Evolutionary conservation across 2,888 invertebrate genomes (phyloP).

Genomic region (Heliconius cydno): DNA sequence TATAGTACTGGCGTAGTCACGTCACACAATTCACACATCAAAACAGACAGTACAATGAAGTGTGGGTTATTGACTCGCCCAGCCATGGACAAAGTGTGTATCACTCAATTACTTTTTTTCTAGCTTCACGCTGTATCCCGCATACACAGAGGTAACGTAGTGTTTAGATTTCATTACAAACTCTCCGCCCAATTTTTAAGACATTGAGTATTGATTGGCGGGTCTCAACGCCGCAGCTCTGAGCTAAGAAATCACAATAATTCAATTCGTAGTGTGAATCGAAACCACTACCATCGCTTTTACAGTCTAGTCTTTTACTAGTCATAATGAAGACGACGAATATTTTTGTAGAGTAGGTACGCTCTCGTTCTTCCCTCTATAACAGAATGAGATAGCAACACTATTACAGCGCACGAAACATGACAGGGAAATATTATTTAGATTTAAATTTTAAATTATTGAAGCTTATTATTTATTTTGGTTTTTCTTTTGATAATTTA

Average conservation of each 20-base stretch:
- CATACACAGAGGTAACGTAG: not conserved
- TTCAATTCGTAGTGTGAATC: not conserved
- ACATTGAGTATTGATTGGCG: not conserved
- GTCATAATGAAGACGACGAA: not conserved
- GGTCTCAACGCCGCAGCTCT: not conserved
- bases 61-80: conserved; percentile 48
- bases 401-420: conserved; percentile 15
- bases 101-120: not conserved
- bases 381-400: not conserved
- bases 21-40: conserved; percentile 45
- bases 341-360: not conserved
- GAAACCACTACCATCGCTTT: not conserved
- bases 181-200: not conserved
- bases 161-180: not conserved
- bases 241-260: too few relatives aligned
- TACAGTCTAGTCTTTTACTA: not conserved
- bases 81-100: conserved; percentile 22
- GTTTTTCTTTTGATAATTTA: conserved; percentile 5
- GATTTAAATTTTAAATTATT: conserved; percentile 20
- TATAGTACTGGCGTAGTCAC: not conserved
- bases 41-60: conserved; percentile 41
- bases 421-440: conserved; percentile 24
- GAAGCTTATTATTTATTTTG: not conserved
- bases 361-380: not conserved
- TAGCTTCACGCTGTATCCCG: not conserved